These are phyloP conservation scores for Lonchura striata DNA, from an alignment of 2,113 vertebrate species.

Conservation along the genomic window DNA sequence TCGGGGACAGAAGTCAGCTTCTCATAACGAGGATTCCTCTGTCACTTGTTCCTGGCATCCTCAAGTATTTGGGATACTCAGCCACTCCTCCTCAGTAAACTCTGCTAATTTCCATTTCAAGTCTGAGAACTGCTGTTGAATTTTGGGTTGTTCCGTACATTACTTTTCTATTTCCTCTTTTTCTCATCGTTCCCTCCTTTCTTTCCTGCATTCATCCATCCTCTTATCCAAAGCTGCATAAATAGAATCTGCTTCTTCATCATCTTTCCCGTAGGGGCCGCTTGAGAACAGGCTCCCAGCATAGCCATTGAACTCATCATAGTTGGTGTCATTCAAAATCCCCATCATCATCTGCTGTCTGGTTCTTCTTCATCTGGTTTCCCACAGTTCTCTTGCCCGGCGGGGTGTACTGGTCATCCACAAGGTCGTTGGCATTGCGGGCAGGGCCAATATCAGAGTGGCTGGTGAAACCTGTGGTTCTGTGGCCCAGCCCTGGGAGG, in stretches of 20 bases:
- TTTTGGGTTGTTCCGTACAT: constrained; percentile 97
- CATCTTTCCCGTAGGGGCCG: constrained; percentile 94
- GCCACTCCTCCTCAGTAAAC: constrained; percentile 96
- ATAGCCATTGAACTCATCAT: constrained; percentile 98
- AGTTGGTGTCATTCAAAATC: constrained; percentile 98
- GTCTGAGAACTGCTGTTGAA: constrained; percentile 97
- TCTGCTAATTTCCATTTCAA: constrained; percentile 93
- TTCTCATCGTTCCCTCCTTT: constrained; percentile 93
- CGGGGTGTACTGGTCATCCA: constrained; percentile 92
- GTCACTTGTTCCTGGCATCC: constrained; percentile 93
- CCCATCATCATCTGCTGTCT: constrained; percentile 89
- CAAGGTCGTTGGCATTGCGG: constrained; percentile 92
- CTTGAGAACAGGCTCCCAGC: constrained; percentile 97
- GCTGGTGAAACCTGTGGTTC: constrained; percentile 95
- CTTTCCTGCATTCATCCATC: constrained; percentile 96
- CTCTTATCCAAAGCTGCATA: constrained; percentile 94
- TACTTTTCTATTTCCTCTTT: constrained; percentile 99
- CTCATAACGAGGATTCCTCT: constrained; percentile 93
- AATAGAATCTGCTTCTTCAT: constrained; percentile 95
- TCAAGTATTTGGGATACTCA: constrained; percentile 97
- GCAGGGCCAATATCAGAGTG: constrained; percentile 96
- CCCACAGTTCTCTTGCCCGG: constrained; percentile 95
- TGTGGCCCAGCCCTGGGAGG: constrained; percentile 90
- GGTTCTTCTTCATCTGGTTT: constrained; percentile 97
- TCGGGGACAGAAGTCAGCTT: constrained; percentile 95